A percentile compares a stretch with the other conserved stretches of the same genome.
phyloP scores from a whole-genome alignment of 2,888 invertebrate genomes.

The Oithona nana region DNA sequence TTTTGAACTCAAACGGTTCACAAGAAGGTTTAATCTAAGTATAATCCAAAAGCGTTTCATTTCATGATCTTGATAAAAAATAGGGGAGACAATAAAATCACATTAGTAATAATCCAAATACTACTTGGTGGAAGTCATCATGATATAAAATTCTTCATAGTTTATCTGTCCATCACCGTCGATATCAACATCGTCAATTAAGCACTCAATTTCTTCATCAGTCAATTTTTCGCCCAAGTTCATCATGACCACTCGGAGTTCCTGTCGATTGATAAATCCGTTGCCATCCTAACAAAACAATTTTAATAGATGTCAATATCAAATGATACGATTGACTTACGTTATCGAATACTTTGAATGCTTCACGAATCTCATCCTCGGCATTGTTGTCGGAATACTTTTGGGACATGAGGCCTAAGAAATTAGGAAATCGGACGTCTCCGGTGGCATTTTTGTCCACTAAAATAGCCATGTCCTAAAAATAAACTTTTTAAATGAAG shows the following conservation, averaged over 20 bases:
- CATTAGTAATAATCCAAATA: too few species aligned
- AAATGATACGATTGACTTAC: neutral
- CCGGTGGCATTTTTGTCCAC: constrained; percentile 3
- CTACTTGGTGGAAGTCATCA: neutral
- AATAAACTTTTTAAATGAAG: too few species aligned
- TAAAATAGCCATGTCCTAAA: constrained; percentile 4
- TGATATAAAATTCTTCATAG: constrained; percentile 8
- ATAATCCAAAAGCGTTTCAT: too few species aligned
- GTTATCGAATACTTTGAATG: constrained; percentile 9
- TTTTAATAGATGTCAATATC: neutral
- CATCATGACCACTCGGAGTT: constrained; percentile 11
- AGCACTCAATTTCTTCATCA: constrained; percentile 6
- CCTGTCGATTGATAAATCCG: neutral
- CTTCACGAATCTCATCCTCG: constrained; percentile 12
- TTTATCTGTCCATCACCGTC: constrained; percentile 8
- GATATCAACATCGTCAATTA: constrained; percentile 1
- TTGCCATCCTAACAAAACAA: constrained; percentile 7
- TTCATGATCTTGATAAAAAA: too few species aligned
- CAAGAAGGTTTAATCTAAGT: too few species aligned
- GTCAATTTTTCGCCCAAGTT: constrained; percentile 10
- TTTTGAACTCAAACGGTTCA: too few species aligned
- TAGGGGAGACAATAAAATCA: too few species aligned
- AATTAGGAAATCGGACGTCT: neutral
- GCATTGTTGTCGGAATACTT: constrained; percentile 5
- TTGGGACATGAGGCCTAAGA: constrained; percentile 4